Evolutionary conservation across 37 sponge, comb jelly and placozoan genomes (phyloP).

Genomic region (Cliona cf. orientalis): DNA sequence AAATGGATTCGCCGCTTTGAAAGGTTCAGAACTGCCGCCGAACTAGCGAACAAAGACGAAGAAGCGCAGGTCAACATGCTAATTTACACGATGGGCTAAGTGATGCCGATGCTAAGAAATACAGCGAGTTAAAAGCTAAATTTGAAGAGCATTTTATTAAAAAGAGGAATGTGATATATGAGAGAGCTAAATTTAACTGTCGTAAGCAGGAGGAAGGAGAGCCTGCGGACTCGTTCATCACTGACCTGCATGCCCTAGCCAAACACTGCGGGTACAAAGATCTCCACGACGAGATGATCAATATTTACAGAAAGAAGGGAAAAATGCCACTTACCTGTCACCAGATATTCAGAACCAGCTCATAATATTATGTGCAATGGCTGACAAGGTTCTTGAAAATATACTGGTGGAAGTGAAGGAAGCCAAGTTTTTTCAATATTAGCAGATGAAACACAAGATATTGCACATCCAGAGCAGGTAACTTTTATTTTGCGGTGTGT

Average conservation of each 20-base stretch:
- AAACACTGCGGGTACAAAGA: constrained; percentile 8
- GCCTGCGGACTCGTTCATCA: constrained; percentile 31
- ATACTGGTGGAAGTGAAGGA: not conserved
- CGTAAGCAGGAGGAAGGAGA: constrained; percentile 46
- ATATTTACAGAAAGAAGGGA: constrained; percentile 1
- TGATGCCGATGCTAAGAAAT: constrained; percentile 1
- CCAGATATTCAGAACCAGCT: constrained; percentile 21
- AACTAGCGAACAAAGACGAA: constrained; percentile 14
- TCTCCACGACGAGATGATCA: constrained; percentile 13
- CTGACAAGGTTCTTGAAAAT: constrained; percentile 4
- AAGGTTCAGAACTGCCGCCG: constrained; percentile 8
- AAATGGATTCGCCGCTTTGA: constrained; percentile 35
- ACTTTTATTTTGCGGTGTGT: constrained; percentile 5
- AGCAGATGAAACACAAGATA: constrained; percentile 19
- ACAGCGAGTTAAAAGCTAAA: not conserved
- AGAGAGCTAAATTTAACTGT: constrained; percentile 37
- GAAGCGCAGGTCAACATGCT: constrained; percentile 34
- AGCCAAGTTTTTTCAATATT: not conserved
- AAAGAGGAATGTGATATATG: constrained; percentile 11
- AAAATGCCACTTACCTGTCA: constrained; percentile 18
- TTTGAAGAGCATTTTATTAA: constrained; percentile 25
- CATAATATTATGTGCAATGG: not conserved
- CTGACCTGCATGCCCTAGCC: constrained; percentile 2
- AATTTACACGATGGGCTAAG: constrained; percentile 44
- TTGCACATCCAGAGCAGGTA: constrained; percentile 5